These are phyloP conservation scores for Raphicerus campestris DNA, from an alignment of 2,113 vertebrate genomes.

Conservation along the genomic window DNA sequence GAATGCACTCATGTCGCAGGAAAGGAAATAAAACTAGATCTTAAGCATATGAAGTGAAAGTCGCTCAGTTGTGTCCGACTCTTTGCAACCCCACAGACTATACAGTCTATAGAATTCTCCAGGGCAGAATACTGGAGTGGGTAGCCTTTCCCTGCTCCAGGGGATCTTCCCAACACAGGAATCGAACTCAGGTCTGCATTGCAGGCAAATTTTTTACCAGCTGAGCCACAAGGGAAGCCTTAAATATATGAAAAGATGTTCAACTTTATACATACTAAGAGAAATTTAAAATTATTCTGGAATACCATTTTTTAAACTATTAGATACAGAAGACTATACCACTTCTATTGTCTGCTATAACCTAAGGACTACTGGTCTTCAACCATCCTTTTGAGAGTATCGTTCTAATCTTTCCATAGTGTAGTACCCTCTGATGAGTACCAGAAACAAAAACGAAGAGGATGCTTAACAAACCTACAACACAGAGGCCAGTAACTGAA, in stretches of 20 bases:
- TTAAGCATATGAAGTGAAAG: background rate
- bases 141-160: background rate
- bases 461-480: background rate
- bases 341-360: background rate
- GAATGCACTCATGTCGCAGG: background rate
- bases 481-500: background rate
- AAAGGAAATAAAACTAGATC: constrained; percentile 13
- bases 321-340: background rate
- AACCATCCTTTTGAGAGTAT: background rate
- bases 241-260: background rate
- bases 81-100: background rate
- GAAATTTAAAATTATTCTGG: background rate
- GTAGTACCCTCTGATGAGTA: background rate
- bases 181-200: background rate
- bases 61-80: background rate
- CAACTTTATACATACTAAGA: background rate
- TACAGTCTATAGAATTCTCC: background rate
- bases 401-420: background rate
- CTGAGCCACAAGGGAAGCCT: background rate
- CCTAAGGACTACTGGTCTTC: background rate
- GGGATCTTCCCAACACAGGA: background rate
- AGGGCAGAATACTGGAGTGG: background rate
- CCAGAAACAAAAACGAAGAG: background rate
- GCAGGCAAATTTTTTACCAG: background rate
- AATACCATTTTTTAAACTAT: background rate